Conservation (phyloP, 2,113 vertebrate genomes). For the Cercopithecus mona region DNA sequence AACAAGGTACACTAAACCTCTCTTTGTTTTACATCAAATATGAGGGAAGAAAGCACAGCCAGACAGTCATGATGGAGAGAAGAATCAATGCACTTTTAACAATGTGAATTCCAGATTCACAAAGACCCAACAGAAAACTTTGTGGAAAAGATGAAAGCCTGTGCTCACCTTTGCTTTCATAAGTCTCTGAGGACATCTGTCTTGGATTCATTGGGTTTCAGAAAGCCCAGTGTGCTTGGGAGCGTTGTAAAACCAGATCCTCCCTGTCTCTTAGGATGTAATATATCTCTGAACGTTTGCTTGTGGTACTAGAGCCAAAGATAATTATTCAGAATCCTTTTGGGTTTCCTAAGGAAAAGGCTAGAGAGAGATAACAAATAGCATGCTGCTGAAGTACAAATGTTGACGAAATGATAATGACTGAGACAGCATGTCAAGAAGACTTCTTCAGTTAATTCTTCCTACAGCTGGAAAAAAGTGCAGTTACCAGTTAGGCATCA, state of each 20-base stretch:
- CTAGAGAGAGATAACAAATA: not conserved
- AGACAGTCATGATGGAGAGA: not conserved
- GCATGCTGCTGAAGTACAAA: conserved; percentile 31
- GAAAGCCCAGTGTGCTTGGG: not conserved
- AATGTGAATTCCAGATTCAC: not conserved
- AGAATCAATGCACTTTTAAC: not conserved
- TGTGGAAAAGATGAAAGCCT: not conserved
- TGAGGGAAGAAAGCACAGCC: not conserved
- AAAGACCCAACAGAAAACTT: not conserved
- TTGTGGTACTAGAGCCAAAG: not conserved
- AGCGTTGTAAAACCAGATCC: not conserved
- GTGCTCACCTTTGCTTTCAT: not conserved
- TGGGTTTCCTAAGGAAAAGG: not conserved
- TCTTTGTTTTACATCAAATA: not conserved
- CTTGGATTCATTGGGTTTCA: not conserved
- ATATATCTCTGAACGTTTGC: conserved; percentile 16
- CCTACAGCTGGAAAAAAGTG: not conserved
- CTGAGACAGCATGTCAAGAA: conserved; percentile 19
- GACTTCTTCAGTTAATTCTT: conserved; percentile 32
- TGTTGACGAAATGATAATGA: conserved; percentile 37
- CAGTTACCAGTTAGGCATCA: conserved; percentile 25
- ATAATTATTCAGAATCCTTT: not conserved
- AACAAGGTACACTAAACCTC: not conserved
- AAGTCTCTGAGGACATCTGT: not conserved
- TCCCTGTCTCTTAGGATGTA: not conserved